Base-by-base conservation (phyloP, 64 coral and sea anemone genomes). In the Actinia tenebrosa region DNA sequence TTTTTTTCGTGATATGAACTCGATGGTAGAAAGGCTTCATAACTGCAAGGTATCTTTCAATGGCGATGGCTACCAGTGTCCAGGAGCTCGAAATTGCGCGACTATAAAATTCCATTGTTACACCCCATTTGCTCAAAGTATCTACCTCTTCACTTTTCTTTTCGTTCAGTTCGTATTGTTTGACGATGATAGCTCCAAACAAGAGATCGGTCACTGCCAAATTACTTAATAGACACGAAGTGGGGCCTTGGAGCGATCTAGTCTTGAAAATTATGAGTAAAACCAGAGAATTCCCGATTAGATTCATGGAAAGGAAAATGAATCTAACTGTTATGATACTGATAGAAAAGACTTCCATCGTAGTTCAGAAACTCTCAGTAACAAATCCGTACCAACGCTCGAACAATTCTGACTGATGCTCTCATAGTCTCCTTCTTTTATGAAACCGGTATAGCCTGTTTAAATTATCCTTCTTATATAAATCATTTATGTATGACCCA, bases 1-100 rank as follows among this genome's bases (percentile, higher is more conserved):
- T 14, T 27, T 16, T 62, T 30, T 86, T 86, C 2, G 20, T 80
- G 10, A 60, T 72, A 17, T 45, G 84, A 63, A 58, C 85, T 69
- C 60, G 55, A 71, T 91, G 89, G 56, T 86, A 83, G 55, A 91
- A 91, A 6, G 89, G 89, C 17, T 86, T 86, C 71, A 91, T 71
- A 53, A 91, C 84, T 25, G 89, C 89, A 16, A 86, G 85, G 47
- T 91, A 91, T 54, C 89, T 86, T 56, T 91, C 89, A 64, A 91
- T 55, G 13, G 89, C 89, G 13, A 91, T 43, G 45, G 75, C 83
- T 6, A 86, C 71, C 0, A 86, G 55, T 7, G 78, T 86, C 27
- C 45, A 81, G 44, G 79, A 20, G 22, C 44, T 50, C 22, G 19
- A 25, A 3, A 81, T 6, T 8, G 79, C 44, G 19, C 27, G 17